Base-by-base conservation (phyloP, 1,140 invertebrate genomes). In the Globodera ellingtonae region DNA sequence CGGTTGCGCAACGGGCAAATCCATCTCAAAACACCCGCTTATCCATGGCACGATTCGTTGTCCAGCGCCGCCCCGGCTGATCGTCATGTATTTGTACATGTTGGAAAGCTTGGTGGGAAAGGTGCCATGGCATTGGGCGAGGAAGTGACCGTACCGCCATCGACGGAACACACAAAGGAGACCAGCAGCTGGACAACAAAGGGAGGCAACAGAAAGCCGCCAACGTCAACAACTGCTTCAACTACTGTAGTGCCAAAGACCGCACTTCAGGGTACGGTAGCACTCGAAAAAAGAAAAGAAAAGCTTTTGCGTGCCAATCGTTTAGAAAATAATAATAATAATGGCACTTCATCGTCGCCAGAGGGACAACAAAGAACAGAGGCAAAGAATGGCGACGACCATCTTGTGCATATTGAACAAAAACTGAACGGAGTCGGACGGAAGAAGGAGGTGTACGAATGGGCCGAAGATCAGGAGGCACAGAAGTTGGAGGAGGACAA, bases 401-500 rank as follows among this genome's bases (percentile, higher is more conserved):
- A 35, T 35, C 35, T 35, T 35, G 35, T 35, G 35, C 35, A 35
- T 35, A 35, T 35, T 35, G 35, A 35, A 35, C 35, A 2, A 35
- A 35, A 35, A 35, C 35, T 35, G 35, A 35, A 35, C 35, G 67
- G 67, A 44, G 35, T 6, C 15, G 52, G 5, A 67, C 24, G 35
- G 8, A 67, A 82, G 48, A 70, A 47, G 74, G 69, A 73, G 74
- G 56, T 9, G 56, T 81, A 78, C 35, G 35, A 21, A 18, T 56
- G 72, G 74, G 52, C 73, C 62, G 7, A 78, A n/a, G 71, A 72
- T 46, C 72, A 78, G 52, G 59, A 65, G 48, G 18, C 50, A 65
- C 74, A 35, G 72, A 82, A 59, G 24, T 35, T 44, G 46, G 77
- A 81, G 50, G 67, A 75, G 62, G 73, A 75, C 13, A 48, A 77